A percentile compares a stretch with the other conserved stretches of the same genome.
Evolutionary conservation across 2,888 invertebrate species (phyloP).

Genomic region (Andrena marginata): DNA sequence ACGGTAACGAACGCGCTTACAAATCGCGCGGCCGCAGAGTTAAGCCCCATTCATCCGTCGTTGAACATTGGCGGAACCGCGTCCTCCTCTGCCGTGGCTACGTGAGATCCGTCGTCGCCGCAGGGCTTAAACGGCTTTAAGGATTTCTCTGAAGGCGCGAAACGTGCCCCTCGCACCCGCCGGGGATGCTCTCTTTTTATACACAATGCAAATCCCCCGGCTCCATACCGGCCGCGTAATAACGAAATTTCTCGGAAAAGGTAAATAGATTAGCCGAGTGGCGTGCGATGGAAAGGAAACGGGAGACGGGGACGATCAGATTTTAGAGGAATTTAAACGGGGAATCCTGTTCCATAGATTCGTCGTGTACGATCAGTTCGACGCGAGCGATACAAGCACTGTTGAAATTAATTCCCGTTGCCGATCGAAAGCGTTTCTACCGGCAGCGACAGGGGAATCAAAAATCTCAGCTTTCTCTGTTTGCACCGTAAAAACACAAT

Average conservation of each 20-base stretch:
- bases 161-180: slow-evolving; percentile 48
- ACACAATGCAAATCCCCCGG: slow-evolving; percentile 53
- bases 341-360: neutral
- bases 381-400: too few relatives aligned
- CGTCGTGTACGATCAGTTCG: too few relatives aligned
- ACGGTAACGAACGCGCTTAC: slow-evolving; percentile 68
- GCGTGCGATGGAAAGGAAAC: neutral
- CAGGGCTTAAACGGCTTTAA: slow-evolving; percentile 71
- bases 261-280: slow-evolving; percentile 17
- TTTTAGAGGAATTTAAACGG: neutral
- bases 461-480: too few relatives aligned
- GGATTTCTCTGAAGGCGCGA: slow-evolving; percentile 67
- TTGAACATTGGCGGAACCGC: slow-evolving; percentile 58
- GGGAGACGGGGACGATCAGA: neutral
- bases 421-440: too few relatives aligned
- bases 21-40: slow-evolving; percentile 72
- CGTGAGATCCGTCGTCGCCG: slow-evolving; percentile 74
- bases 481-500: neutral
- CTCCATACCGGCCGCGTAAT: slow-evolving; percentile 33
- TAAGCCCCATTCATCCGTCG: slow-evolving; percentile 75
- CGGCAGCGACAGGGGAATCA: too few relatives aligned
- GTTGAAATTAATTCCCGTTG: too few relatives aligned
- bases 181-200: slow-evolving; percentile 46
- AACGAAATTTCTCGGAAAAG: slow-evolving; percentile 65
- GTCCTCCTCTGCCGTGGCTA: slow-evolving; percentile 46